A percentile compares a stretch with the other conserved stretches of the same genome.
phyloP scores from a whole-genome alignment of 2,888 invertebrate species.

The Caenorhabditis becei region DNA sequence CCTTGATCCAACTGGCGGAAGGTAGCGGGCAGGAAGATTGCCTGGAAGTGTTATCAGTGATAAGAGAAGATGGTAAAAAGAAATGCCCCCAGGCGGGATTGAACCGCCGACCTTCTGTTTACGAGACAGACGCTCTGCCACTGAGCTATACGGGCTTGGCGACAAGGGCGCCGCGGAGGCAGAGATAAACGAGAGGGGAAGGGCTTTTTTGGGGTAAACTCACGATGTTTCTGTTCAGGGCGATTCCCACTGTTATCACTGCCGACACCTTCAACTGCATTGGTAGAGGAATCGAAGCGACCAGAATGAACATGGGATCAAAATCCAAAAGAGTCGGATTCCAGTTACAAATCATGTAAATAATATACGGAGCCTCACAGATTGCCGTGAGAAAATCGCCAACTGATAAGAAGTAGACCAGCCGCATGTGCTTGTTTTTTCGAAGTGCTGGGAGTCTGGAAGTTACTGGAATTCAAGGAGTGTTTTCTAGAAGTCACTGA shows the following conservation, averaged over 20 bases:
- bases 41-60: constrained; percentile 17
- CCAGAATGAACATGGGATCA: constrained; percentile 39
- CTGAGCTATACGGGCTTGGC: constrained; percentile 70
- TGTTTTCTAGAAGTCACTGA: neutral
- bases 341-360: constrained; percentile 53
- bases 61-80: neutral
- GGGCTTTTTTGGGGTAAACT: no score
- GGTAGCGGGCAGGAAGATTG: constrained; percentile 15
- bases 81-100: constrained; percentile 65
- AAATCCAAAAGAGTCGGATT: constrained; percentile 43
- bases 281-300: constrained; percentile 42
- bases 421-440: constrained; percentile 36
- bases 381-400: constrained; percentile 41
- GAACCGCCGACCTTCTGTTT: constrained; percentile 75
- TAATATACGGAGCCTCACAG: constrained; percentile 38
- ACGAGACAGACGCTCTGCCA: constrained; percentile 76
- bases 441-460: constrained; percentile 43
- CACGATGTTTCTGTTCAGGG: constrained; percentile 44
- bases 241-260: constrained; percentile 40
- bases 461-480: neutral
- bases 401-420: constrained; percentile 37
- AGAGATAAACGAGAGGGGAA: no score
- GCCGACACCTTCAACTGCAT: constrained; percentile 52
- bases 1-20: constrained; percentile 42
- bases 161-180: no score